A percentile compares a stretch with the other conserved stretches of the same genome.
Conservation (phyloP, 1,140 invertebrate species). For the Brachionus calyciflorus region DNA sequence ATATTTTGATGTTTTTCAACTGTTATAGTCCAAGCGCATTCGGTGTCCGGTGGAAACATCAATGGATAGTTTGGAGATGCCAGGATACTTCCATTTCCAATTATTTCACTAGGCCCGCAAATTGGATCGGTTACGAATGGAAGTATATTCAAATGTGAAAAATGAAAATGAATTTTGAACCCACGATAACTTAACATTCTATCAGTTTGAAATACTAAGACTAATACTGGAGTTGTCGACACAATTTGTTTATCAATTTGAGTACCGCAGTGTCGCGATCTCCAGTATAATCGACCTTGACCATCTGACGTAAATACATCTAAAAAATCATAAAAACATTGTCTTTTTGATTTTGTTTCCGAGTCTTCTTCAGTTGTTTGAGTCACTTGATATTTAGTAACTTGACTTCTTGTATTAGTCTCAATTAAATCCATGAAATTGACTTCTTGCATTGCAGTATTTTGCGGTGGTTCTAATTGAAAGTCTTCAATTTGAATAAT, state of each 20-base stretch:
- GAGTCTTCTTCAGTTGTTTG: not conserved
- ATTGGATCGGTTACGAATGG: constrained; percentile 31
- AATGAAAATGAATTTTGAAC: constrained; percentile 38
- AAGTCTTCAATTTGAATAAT: constrained; percentile 41
- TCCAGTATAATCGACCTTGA: constrained; percentile 12
- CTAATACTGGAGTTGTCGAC: constrained; percentile 16
- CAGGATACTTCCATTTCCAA: constrained; percentile 30
- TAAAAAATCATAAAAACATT: constrained; percentile 46
- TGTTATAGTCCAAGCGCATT: constrained; percentile 44
- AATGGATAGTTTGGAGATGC: constrained; percentile 38
- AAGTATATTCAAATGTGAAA: constrained; percentile 31
- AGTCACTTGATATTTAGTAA: not conserved
- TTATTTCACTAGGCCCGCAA: constrained; percentile 37
- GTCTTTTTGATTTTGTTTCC: not conserved
- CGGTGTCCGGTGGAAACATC: constrained; percentile 20
- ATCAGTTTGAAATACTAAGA: constrained; percentile 43
- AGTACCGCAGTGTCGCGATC: constrained; percentile 24
- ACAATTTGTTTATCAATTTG: constrained; percentile 36
- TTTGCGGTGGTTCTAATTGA: constrained; percentile 30
- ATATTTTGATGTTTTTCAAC: constrained; percentile 29
- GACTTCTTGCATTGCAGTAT: not conserved
- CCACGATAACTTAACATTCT: constrained; percentile 32
- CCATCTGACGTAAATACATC: constrained; percentile 38
- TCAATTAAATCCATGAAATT: constrained; percentile 41
- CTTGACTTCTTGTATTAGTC: not conserved